Percentiles rank a stretch among this genome's conserved stretches.
Conservation (phyloP, 1,140 invertebrate species). For the Eurosta solidaginis region DNA sequence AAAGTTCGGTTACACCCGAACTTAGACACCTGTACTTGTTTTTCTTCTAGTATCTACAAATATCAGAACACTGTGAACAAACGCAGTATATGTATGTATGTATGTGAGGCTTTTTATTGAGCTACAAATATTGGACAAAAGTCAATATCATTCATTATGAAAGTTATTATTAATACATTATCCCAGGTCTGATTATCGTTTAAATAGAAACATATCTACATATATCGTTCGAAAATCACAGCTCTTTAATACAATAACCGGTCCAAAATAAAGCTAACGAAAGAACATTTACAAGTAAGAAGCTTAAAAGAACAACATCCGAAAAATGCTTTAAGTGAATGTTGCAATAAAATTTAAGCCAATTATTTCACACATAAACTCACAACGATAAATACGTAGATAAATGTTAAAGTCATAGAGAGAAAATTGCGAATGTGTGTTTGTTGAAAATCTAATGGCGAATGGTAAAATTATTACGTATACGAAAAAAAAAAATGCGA, state of each 20-base stretch:
- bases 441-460: background rate
- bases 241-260: background rate
- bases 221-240: background rate
- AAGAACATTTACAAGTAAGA: background rate
- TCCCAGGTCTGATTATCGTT: too few species aligned
- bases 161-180: too few species aligned
- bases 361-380: constrained; percentile 10
- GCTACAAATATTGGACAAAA: too few species aligned
- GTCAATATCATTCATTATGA: too few species aligned
- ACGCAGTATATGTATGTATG: too few species aligned
- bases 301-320: background rate
- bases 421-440: background rate
- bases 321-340: constrained; percentile 8
- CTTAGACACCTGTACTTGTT: too few species aligned
- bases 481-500: background rate
- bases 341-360: constrained; percentile 1
- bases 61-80: too few species aligned
- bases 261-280: too few species aligned
- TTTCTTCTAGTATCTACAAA: too few species aligned
- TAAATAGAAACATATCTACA: background rate
- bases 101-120: too few species aligned
- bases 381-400: too few species aligned
- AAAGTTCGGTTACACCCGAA: too few species aligned
- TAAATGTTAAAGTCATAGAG: background rate
- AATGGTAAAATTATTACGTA: background rate